These are phyloP conservation scores for Propithecus coquereli DNA, from an alignment of 2,113 vertebrate genomes.

Conservation along the genomic window DNA sequence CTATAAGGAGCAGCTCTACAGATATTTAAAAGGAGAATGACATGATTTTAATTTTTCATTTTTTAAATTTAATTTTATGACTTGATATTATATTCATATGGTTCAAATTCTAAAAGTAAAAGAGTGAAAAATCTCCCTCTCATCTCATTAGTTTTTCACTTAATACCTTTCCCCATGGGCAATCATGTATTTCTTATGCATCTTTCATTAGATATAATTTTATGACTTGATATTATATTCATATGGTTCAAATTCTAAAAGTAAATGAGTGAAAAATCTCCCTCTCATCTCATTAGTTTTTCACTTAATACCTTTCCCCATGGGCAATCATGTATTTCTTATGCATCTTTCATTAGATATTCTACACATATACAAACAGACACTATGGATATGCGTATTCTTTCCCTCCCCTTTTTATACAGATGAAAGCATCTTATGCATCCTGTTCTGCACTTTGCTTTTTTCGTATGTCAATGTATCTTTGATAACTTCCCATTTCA, in stretches of 20 bases:
- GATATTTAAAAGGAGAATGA: conserved; percentile 6
- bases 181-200: neutral
- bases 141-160: conserved; percentile 11
- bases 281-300: conserved; percentile 9
- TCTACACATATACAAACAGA: neutral
- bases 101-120: conserved; percentile 13
- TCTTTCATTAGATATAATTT: conserved; percentile 30
- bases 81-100: neutral
- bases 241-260: conserved; percentile 23
- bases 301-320: neutral
- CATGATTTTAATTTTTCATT: conserved; percentile 6
- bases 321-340: neutral
- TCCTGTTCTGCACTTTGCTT: neutral
- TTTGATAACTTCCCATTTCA: conserved; percentile 40
- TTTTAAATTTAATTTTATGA: conserved; percentile 40
- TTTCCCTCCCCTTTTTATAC: conserved; percentile 29
- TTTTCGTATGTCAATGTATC: neutral
- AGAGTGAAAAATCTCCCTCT: neutral
- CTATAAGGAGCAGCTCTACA: neutral
- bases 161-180: neutral
- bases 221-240: conserved; percentile 14
- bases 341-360: conserved; percentile 6
- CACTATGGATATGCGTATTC: neutral
- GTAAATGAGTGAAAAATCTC: neutral
- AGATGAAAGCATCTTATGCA: conserved; percentile 24